These are phyloP conservation scores for Lycaon pictus DNA, from an alignment of 2,113 vertebrate species.

Conservation along the genomic window DNA sequence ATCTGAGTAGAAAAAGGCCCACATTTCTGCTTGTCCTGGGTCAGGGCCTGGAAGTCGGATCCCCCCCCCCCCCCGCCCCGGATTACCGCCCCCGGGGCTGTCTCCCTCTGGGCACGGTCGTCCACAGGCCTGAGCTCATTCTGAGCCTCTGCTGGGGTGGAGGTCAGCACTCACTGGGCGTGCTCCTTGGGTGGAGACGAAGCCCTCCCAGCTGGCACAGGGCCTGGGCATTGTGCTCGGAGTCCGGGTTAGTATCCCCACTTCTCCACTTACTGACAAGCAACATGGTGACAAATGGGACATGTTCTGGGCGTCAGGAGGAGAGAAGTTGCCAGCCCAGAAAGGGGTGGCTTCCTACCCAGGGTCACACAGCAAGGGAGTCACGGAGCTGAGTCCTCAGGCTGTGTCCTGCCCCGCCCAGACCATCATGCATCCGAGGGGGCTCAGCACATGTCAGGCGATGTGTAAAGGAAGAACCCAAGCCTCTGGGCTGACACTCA, in stretches of 20 bases:
- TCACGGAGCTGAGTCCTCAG: neutral
- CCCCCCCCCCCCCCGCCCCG: neutral
- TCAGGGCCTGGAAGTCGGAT: neutral
- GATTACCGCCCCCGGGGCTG: fast-evolving
- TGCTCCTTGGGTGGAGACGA: fast-evolving
- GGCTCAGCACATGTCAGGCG: fast-evolving
- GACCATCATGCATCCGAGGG: neutral
- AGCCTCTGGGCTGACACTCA: too few relatives aligned
- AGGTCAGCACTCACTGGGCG: fast-evolving
- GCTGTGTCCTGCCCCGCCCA: fast-evolving
- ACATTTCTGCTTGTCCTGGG: neutral
- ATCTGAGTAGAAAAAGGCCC: fast-evolving
- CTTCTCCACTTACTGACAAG: neutral
- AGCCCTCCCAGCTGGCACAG: neutral
- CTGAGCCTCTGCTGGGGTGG: neutral
- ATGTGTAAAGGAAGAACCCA: neutral
- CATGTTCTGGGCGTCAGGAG: neutral
- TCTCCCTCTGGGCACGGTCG: fast-evolving
- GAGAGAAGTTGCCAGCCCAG: neutral
- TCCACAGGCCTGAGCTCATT: fast-evolving
- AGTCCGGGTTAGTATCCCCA: neutral
- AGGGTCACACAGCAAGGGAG: neutral
- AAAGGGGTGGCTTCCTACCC: neutral
- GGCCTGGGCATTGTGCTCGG: neutral
- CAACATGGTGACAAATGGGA: fast-evolving